These are phyloP conservation scores for Tetramorium alpestre DNA, from an alignment of 1,140 invertebrate species.

Conservation along the genomic window DNA sequence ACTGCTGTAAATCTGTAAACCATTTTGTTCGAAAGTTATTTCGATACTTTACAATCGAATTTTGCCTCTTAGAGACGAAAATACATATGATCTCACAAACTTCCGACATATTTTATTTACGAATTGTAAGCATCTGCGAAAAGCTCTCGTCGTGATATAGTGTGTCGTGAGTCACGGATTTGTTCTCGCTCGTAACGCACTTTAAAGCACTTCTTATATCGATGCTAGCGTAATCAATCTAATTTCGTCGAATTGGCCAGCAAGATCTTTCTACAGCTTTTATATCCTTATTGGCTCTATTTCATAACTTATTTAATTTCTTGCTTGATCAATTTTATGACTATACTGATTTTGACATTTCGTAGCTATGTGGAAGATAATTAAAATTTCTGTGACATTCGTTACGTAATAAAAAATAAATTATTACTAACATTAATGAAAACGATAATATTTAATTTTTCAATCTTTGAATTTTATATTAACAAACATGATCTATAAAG, in stretches of 20 bases:
- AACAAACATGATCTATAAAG: background rate
- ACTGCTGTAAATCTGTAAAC: background rate
- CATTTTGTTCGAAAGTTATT: background rate
- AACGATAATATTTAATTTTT: background rate
- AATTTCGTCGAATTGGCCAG: slow-evolving; percentile 7
- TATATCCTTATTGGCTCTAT: background rate
- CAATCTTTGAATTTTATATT: background rate
- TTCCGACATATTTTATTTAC: slow-evolving; percentile 2
- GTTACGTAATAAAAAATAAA: background rate
- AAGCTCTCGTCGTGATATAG: background rate
- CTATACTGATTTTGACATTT: background rate
- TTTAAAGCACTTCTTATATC: slow-evolving; percentile 10
- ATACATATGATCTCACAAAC: slow-evolving; percentile 11
- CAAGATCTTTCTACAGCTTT: background rate
- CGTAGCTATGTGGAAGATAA: background rate
- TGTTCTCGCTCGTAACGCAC: background rate
- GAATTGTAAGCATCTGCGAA: background rate
- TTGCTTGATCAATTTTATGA: background rate
- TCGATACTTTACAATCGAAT: background rate
- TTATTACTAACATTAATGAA: background rate
- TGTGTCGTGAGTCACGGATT: slow-evolving; percentile 3
- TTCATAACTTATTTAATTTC: background rate
- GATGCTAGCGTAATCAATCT: background rate
- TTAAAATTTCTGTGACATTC: background rate
- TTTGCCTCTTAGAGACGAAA: background rate